These are phyloP conservation scores for Bimastos eiseni DNA, from an alignment of 2,888 invertebrate genomes.

Conservation along the genomic window DNA sequence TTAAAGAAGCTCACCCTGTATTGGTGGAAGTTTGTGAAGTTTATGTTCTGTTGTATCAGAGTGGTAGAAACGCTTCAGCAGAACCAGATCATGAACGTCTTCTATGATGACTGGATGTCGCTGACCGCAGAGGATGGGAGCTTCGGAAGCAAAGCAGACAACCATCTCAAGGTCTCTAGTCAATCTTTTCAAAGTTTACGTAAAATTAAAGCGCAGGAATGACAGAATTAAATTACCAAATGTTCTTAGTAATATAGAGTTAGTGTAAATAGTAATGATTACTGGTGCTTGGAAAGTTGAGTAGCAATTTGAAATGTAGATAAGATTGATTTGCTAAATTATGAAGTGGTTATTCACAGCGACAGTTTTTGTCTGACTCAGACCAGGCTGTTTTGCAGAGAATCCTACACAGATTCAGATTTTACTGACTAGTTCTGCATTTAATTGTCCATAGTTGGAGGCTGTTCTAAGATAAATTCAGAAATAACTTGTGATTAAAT, in stretches of 20 bases:
- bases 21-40: neutral
- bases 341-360: neutral
- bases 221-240: neutral
- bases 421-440: neutral
- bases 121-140: conserved; percentile 56
- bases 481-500: neutral
- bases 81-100: conserved; percentile 63
- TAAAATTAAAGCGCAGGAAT: neutral
- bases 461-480: neutral
- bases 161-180: conserved; percentile 58
- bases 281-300: neutral
- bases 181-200: neutral
- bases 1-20: neutral
- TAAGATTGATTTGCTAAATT: neutral
- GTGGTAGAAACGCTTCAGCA: conserved; percentile 61
- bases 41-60: conserved; percentile 43
- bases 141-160: conserved; percentile 61
- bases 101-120: conserved; percentile 60
- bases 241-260: neutral
- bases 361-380: too few species aligned
- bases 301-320: neutral
- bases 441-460: neutral
- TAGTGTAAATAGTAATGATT: neutral
- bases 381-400: neutral
- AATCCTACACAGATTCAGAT: neutral